Evolutionary conservation across 2,113 vertebrate species (phyloP), one percentile per base, ranked within the genome.

Genomic region (Marmota flaviventris): DNA sequence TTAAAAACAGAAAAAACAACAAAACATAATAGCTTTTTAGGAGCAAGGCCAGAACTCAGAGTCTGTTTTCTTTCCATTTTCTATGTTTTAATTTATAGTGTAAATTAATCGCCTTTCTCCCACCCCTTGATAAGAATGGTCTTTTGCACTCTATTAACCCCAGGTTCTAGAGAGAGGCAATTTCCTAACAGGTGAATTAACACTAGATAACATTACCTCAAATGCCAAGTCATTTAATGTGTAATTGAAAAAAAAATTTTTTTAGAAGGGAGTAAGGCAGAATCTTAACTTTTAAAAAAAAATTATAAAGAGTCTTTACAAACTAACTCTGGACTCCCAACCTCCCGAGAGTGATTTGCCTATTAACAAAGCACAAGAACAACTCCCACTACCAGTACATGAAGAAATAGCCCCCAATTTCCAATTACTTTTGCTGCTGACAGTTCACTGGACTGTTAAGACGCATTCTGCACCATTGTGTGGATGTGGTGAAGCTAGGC

Each of bases 131-230:
- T 99, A 99, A 99, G 98, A 95, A 95, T 79, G 97, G 98, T 97
- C 97, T 98, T 98, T 98, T 99, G 98, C 98, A 98, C 98, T 98
- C 98, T 99, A 99, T 99, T 99, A 99, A 99, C 98, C 98, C 98
- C 97, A 97, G 93, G 96, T 98, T 97, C 97, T 98, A 98, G 97
- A 98, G 96, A 98, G 96, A 98, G 97, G 98, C 97, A 98, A 98
- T 99, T 98, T 98, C 97, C 98, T 97, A 98, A 98, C 98, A 98
- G 98, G 98, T 98, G 97, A 98, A 98, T 98, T 98, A 98, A 97
- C 98, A 98, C 97, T 98, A 98, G 98, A 98, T 98, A 98, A 97
- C 98, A 98, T 98, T 98, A 98, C 98, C 97, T 98, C 98, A 98
- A 99, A 99, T 99, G 98, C 98, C 98, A 99, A 98, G 98, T 98